Conservation (phyloP, 2,888 invertebrate genomes). For the Apotomis capreana region DNA sequence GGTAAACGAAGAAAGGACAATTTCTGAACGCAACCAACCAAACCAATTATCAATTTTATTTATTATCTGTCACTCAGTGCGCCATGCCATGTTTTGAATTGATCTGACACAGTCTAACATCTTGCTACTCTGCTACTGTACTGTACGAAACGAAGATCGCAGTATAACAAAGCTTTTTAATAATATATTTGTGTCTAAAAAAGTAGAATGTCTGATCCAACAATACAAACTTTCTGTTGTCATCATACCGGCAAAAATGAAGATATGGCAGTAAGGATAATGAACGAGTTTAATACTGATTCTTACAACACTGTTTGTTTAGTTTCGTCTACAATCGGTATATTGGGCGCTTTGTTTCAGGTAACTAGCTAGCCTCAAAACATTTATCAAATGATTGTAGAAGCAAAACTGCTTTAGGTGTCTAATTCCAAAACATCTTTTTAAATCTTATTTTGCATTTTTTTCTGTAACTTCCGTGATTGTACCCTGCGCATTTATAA, state of each 20-base stretch:
- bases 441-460: no score
- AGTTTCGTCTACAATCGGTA: conserved; percentile 88
- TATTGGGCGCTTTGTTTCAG: conserved; percentile 90
- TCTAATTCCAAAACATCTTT: not conserved
- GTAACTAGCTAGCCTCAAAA: conserved; percentile 64
- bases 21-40: not conserved
- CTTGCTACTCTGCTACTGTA: not conserved
- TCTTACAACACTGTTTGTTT: conserved; percentile 90
- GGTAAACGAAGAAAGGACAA: not conserved
- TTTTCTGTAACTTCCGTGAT: no score
- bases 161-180: conserved; percentile 9
- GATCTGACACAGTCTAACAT: not conserved
- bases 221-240: conserved; percentile 92
- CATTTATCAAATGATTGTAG: not conserved
- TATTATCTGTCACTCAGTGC: conserved; percentile 1
- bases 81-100: conserved; percentile 11
- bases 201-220: conserved; percentile 89
- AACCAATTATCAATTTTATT: not conserved
- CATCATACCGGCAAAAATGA: conserved; percentile 86
- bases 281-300: conserved; percentile 89
- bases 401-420: not conserved
- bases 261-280: conserved; percentile 85
- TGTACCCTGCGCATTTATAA: no score
- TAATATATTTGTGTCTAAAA: not conserved
- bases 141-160: not conserved